These are phyloP conservation scores for Chondrilla cf. caribensis DNA, from an alignment of 37 sponge, comb jelly and placozoan genomes.

Conservation along the genomic window DNA sequence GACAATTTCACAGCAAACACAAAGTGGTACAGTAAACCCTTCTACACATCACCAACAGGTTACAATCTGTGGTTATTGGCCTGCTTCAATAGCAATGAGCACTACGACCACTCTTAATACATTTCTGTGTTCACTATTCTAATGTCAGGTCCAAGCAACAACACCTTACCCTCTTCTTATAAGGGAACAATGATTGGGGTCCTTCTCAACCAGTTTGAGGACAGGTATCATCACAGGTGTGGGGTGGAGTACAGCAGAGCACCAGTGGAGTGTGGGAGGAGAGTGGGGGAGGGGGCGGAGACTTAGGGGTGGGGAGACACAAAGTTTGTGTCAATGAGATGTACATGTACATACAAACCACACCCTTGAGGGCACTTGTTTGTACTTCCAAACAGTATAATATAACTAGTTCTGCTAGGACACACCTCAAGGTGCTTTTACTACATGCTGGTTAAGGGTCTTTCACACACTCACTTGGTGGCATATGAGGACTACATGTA, in stretches of 20 bases:
- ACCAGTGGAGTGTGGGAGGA: too few relatives aligned
- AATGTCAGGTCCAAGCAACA: conserved; percentile 18
- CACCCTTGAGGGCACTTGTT: background rate
- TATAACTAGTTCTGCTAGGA: too few relatives aligned
- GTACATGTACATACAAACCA: too few relatives aligned
- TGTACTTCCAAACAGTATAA: conserved; percentile 5
- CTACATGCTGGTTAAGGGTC: too few relatives aligned
- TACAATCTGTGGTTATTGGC: background rate
- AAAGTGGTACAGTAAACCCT: background rate
- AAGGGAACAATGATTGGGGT: background rate
- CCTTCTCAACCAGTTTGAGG: conserved; percentile 3
- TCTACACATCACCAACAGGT: background rate
- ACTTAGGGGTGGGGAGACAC: too few relatives aligned
- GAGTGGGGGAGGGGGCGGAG: too few relatives aligned
- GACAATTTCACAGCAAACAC: background rate
- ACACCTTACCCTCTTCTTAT: background rate
- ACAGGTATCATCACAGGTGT: background rate
- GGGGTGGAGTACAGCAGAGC: background rate
- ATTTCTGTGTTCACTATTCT: background rate
- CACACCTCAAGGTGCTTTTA: too few relatives aligned
- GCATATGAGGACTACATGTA: too few relatives aligned
- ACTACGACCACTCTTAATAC: too few relatives aligned
- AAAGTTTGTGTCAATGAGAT: too few relatives aligned
- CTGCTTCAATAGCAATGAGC: too few relatives aligned
- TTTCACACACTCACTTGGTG: too few relatives aligned